A percentile compares a stretch with the other conserved stretches of the same genome.
These are phyloP conservation scores for Rhombomys opimus DNA, from an alignment of 2,113 vertebrate genomes.

Conservation along the genomic window DNA sequence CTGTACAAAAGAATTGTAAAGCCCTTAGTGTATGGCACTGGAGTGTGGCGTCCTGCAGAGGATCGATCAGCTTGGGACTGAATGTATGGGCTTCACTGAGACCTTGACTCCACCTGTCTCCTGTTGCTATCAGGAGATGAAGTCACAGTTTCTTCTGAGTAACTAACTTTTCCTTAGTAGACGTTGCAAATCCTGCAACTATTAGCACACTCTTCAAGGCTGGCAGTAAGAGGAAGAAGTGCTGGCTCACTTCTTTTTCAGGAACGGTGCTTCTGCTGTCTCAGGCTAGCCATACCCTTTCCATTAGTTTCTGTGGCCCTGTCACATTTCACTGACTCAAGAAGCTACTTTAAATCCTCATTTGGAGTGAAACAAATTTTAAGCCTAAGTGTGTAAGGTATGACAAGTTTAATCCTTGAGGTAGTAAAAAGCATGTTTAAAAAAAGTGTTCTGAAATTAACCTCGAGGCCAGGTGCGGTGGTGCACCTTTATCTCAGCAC, in stretches of 20 bases:
- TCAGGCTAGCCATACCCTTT: neutral
- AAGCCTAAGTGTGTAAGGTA: neutral
- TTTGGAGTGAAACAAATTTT: conserved; percentile 13
- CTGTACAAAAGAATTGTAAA: neutral
- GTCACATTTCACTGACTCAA: neutral
- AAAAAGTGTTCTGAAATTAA: neutral
- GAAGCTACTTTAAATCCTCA: neutral
- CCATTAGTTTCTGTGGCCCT: neutral
- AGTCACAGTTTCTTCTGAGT: neutral
- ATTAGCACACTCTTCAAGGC: neutral
- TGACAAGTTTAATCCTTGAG: neutral
- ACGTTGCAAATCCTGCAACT: neutral
- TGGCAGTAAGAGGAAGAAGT: neutral
- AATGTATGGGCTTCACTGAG: neutral
- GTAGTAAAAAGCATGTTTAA: neutral
- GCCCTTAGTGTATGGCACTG: neutral
- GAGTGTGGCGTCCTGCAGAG: neutral
- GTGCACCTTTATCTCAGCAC: neutral
- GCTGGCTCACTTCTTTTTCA: neutral
- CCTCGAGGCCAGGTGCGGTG: neutral
- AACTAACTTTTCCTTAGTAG: neutral
- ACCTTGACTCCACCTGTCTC: neutral
- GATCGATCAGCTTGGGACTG: neutral
- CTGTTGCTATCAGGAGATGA: neutral
- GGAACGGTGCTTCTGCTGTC: neutral